Evolutionary conservation across 2,888 invertebrate genomes (phyloP), one percentile per base, ranked within the genome.

Genomic region (Plebejus argus): DNA sequence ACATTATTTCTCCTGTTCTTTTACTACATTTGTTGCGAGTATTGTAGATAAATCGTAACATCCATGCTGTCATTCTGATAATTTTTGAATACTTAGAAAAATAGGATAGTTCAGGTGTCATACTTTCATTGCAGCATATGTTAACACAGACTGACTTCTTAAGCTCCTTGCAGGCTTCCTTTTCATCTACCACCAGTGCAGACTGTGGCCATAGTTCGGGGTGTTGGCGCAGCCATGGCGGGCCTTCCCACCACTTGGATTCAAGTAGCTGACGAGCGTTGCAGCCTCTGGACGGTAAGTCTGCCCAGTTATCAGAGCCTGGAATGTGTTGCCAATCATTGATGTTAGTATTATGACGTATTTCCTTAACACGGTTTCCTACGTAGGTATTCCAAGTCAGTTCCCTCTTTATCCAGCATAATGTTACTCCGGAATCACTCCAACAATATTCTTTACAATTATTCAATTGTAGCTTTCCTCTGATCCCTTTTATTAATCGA

Each of bases 311-410:
- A 12, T 49, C 8, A 8, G n/a, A 4, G 15, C 53, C 15, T 74
- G 53, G 23, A 74, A 74, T 74, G 49, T 74, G 74, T 10, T 49
- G 23, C 74, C 74, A 74, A 74, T 74, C 28, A 70, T 70, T 23
- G 12, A 70, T 15, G 18, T 70, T 70, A 33, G 70, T 70, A 28
- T 70, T 20, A 33, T 70, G 45, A 0, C 45, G 12, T 10, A 10
- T 45, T 45, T 45, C 10, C 45, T 45, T 45, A 10, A 70, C 15
- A 28, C 23, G 15, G 8, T 70, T 70, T 12, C 23, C 70, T 3
- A 70, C 70, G 28, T 28, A 70, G 10, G 23, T 70, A 28, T 70
- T 70, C 15, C 10, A 28, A 28, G 23, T 23, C 3, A 28, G 23
- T 70, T 70, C 23, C 5, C 23, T 28, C 12, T 33, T 33, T 28